Base-by-base conservation (phyloP, 2,888 invertebrate genomes). In the Loripinus fragilis region DNA sequence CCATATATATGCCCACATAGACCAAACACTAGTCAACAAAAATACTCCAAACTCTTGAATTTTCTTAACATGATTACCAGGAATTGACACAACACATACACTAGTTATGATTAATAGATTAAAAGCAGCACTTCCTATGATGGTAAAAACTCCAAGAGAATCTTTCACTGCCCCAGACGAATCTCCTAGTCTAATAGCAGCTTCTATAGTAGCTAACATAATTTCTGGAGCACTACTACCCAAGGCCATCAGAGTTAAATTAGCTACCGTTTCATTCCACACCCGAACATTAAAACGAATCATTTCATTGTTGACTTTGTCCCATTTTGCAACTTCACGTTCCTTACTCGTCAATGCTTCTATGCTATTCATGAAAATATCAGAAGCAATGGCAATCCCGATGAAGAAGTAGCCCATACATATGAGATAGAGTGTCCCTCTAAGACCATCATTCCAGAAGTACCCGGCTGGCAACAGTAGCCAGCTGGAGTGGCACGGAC, bases 201-300 rank as follows among this genome's bases (percentile, higher is more conserved):
- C 85, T 72, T 92, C 92, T 28, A 91, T 87, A 12, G 89, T 88
- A 15, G 93, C 91, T 33, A 93, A 82, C n/a, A 93, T 83, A 75
- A 93, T 93, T 82, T 93, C 93, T 23, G 93, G 93, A 0, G 93
- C 93, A 78, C 91, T 91, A 68, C 91, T 91, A 7, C 93, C 93
- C 15, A 93, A 84, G 2, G 92, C 93, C 92, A 93, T 92, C 64
- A 93, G 80, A 0, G 93, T 92, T 74, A 93, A 78, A 79, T 93
- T 93, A 38, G 93, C 93, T 0, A 93, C 93, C 0, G 93, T 93
- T 73, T 92, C 92, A 76, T 93, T 93, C 93, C 93, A 93, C 17
- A 93, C 81, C 52, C 92, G 84, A 7, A 93, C 90, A 68, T 90
- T 88, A 65, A 87, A 81, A 68, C 88, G 88, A 1, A 91, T 87